Evolutionary conservation across 1,140 invertebrate genomes (phyloP), one percentile per base, ranked within the genome.

Genomic region (Zaprionus camerounensis): DNA sequence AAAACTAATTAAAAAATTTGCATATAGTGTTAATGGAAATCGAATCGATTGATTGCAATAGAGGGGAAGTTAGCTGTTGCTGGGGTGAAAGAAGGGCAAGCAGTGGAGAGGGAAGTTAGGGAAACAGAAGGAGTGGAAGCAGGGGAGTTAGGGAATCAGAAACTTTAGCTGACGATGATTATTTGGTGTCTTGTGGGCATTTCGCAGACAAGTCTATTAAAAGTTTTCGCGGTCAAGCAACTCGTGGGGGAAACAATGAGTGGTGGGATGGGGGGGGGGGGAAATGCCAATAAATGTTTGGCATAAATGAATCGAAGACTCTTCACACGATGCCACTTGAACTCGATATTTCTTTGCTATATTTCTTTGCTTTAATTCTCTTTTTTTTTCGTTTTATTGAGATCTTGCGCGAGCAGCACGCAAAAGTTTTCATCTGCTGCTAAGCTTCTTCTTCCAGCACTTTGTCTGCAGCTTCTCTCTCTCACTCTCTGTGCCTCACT

Each of bases 11-110:
- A 68, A 28, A 68, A 51, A 51, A 69, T 69, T 69, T 59, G 46
- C 67, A 58, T 70, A 53, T 44, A 58, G 41, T 55, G 68, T 71
- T 76, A 55, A 71, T 76, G 61, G 59, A 44, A 64, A 70, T 57
- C 58, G 57, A 74, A 74, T 73, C 65, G 51, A 59, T 66, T 66
- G 34, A 62, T 55, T 65, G n/a, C 15, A 0, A n/a, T 44, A 44
- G 15, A 15, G 17, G 24, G 24, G 24, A 26, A 26, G 24, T 26
- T 26, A 26, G 2, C 24, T 26, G 24, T 0, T 26, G 24, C 4
- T 26, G 3, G 4, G 24, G 24, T 5, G 24, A 0, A 26, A 26
- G 24, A 26, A 4, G 24, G 24, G 24, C 0, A 24, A 0, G 20
- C 20, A 20, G 20, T 20, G 20, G 20, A 0, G 24, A 24, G 24